Conservation (phyloP, 1,140 invertebrate species). For the Brachionus rubens region DNA sequence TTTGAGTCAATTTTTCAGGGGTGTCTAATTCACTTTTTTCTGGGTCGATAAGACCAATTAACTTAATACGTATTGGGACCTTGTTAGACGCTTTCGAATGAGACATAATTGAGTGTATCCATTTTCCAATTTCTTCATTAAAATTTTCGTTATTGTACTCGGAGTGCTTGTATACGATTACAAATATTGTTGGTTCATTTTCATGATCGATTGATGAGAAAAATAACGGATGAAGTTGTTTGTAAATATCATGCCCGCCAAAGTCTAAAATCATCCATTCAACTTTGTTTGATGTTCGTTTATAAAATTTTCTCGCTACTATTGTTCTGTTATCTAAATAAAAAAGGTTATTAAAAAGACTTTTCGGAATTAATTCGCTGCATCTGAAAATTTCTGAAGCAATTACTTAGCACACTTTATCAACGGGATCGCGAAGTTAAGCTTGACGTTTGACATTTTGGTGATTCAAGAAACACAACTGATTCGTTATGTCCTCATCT, state of each 20-base stretch:
- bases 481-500: no score
- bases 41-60: slow-evolving; percentile 1
- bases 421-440: no score
- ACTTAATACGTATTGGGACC: neutral
- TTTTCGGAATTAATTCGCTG: slow-evolving; percentile 22
- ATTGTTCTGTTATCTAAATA: slow-evolving; percentile 51
- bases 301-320: slow-evolving; percentile 50
- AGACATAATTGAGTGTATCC: slow-evolving; percentile 54
- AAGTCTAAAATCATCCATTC: slow-evolving; percentile 53
- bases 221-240: slow-evolving; percentile 53
- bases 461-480: no score
- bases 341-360: neutral
- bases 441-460: no score
- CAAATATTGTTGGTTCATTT: slow-evolving; percentile 49
- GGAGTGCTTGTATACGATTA: slow-evolving; percentile 55
- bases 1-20: neutral
- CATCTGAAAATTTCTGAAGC: neutral
- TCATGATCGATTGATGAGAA: slow-evolving; percentile 51
- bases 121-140: slow-evolving; percentile 53
- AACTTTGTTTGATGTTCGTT: slow-evolving; percentile 54
- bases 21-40: slow-evolving; percentile 49
- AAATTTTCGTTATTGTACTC: slow-evolving; percentile 51
- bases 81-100: slow-evolving; percentile 49
- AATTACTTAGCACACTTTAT: no score
- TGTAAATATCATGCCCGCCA: slow-evolving; percentile 54